Evolutionary conservation across 1,140 invertebrate genomes (phyloP).

Genomic region (Littorina saxatilis): DNA sequence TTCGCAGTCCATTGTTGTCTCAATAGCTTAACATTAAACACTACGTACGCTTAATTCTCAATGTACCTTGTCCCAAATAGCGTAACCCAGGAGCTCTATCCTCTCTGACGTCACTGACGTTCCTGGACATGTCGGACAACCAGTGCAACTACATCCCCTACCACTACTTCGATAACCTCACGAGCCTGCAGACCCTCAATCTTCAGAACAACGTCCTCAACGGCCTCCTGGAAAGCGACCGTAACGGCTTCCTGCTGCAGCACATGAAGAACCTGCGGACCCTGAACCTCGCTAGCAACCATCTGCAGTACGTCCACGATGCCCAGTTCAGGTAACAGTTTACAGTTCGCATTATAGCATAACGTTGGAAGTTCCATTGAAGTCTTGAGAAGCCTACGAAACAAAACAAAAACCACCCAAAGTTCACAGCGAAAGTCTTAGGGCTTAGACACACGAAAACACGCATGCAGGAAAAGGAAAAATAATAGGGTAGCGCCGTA

Average conservation of each 20-base stretch:
- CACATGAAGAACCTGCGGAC: constrained; percentile 48
- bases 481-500: no score
- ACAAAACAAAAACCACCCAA: no score
- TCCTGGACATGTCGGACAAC: constrained; percentile 60
- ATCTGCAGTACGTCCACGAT: constrained; percentile 45
- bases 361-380: no score
- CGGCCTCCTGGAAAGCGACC: constrained; percentile 43
- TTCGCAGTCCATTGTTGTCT: no score
- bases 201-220: constrained; percentile 59
- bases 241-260: constrained; percentile 43
- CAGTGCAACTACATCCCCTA: constrained; percentile 42
- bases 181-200: constrained; percentile 49
- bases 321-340: constrained; percentile 21
- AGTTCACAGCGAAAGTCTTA: no score
- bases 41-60: no score
- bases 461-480: no score
- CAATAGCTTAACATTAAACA: no score
- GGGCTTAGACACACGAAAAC: no score
- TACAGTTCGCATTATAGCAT: no score
- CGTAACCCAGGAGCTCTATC: constrained; percentile 41
- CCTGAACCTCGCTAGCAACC: constrained; percentile 54
- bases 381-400: no score
- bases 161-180: constrained; percentile 44
- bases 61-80: no score
- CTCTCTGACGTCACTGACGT: constrained; percentile 43